phyloP scores from a whole-genome alignment of 2,888 invertebrate species.

The Leptothorax acervorum region DNA sequence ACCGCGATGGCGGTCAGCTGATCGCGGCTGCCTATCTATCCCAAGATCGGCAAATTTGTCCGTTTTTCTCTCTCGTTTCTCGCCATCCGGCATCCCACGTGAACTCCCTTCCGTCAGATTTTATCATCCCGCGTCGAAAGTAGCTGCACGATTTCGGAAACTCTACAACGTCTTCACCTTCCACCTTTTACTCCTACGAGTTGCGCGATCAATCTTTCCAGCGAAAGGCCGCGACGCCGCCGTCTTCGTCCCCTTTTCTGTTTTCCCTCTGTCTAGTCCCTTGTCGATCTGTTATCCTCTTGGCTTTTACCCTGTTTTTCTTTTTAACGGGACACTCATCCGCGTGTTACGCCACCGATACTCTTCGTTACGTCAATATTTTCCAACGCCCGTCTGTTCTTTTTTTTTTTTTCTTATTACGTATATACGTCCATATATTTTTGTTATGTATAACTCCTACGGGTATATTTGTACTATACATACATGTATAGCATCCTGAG shows the following conservation, averaged over 20 bases:
- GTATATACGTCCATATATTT: background rate
- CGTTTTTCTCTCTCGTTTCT: background rate
- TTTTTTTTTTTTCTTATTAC: slow-evolving; percentile 15
- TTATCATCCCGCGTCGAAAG: background rate
- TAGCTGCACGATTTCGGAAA: slow-evolving; percentile 7
- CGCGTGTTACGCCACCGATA: background rate
- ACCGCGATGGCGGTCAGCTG: slow-evolving; percentile 35
- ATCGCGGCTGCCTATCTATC: background rate
- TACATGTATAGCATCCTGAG: no score
- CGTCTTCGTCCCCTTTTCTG: background rate
- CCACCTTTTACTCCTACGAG: slow-evolving; percentile 4
- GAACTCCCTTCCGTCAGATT: background rate
- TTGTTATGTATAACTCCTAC: background rate
- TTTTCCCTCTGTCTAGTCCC: background rate
- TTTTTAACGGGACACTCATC: background rate
- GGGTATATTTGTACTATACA: background rate
- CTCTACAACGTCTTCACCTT: slow-evolving; percentile 18
- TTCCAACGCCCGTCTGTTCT: background rate
- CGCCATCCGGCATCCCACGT: background rate
- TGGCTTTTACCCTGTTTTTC: background rate
- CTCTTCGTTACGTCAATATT: slow-evolving; percentile 22
- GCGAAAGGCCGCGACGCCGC: background rate
- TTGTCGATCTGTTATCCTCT: background rate
- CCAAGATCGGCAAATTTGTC: background rate
- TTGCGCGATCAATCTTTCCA: slow-evolving; percentile 12